Evolutionary conservation across 2,888 invertebrate genomes (phyloP).

Genomic region (Melieria omissa): DNA sequence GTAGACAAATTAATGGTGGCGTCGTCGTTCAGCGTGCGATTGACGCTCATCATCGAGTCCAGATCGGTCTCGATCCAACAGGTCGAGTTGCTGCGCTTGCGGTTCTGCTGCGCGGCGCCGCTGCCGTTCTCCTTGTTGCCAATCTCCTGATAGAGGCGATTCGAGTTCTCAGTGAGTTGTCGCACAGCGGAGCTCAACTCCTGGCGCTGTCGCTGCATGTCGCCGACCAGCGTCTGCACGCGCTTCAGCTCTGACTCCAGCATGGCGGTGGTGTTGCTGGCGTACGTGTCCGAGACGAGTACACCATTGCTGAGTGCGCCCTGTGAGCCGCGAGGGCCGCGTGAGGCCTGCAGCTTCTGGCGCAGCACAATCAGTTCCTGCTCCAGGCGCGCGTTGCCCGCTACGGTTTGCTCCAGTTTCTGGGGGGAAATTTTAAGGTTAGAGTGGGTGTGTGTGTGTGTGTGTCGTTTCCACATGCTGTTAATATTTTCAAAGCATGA

Average conservation of each 20-base stretch:
- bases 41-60: slow-evolving; percentile 81
- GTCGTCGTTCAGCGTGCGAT: slow-evolving; percentile 72
- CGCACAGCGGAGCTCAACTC: slow-evolving; percentile 87
- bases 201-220: slow-evolving; percentile 85
- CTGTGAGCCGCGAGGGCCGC: slow-evolving; percentile 67
- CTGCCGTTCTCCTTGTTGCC: slow-evolving; percentile 63
- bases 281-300: slow-evolving; percentile 68
- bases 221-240: slow-evolving; percentile 86
- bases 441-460: slow-evolving; percentile 8
- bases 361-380: slow-evolving; percentile 86
- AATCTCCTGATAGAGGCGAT: slow-evolving; percentile 74
- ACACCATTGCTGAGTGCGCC: slow-evolving; percentile 53
- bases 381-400: slow-evolving; percentile 88
- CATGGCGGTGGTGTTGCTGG: slow-evolving; percentile 73
- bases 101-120: slow-evolving; percentile 56
- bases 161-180: slow-evolving; percentile 84
- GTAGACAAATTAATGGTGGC: slow-evolving; percentile 64
- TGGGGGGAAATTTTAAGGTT: slow-evolving; percentile 55
- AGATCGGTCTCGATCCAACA: slow-evolving; percentile 90
- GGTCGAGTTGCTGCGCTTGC: slow-evolving; percentile 74
- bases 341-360: slow-evolving; percentile 82
- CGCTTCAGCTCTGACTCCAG: slow-evolving; percentile 83
- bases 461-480: slow-evolving; percentile 39
- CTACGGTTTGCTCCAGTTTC: slow-evolving; percentile 92
- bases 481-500: slow-evolving; percentile 40